These are phyloP conservation scores for Calidris pugnax DNA, from an alignment of 2,113 vertebrate species.

Conservation along the genomic window DNA sequence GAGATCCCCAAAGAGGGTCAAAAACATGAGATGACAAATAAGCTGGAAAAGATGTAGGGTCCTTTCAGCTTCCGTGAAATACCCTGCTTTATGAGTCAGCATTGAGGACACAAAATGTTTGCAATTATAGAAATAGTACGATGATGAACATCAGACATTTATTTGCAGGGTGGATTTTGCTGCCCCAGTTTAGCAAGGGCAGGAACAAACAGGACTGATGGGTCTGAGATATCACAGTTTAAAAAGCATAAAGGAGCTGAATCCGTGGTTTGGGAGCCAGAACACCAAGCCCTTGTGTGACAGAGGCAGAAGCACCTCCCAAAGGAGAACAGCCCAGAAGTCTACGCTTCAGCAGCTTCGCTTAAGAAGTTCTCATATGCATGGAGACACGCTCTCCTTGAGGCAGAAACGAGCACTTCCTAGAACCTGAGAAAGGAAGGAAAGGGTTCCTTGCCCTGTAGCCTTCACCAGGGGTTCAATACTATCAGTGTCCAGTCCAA, in stretches of 20 bases:
- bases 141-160: not conserved
- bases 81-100: constrained; percentile 13
- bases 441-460: not conserved
- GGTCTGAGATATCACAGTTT: not conserved
- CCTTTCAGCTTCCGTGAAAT: not conserved
- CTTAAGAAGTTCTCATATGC: not conserved
- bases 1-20: not conserved
- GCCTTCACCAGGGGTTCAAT: not conserved
- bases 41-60: not conserved
- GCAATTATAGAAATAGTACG: not conserved
- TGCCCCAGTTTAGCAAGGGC: not conserved
- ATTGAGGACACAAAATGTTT: not conserved
- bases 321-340: not conserved
- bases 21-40: not conserved
- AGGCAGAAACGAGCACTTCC: not conserved
- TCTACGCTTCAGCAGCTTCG: not conserved
- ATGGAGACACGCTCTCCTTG: not conserved
- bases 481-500: accelerated
- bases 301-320: not conserved
- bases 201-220: not conserved
- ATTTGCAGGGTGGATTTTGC: not conserved
- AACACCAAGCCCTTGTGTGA: not conserved
- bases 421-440: not conserved
- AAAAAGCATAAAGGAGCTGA: not conserved
- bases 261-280: not conserved